Conservation (phyloP, 2,888 invertebrate species). For the Alcis repandata region DNA sequence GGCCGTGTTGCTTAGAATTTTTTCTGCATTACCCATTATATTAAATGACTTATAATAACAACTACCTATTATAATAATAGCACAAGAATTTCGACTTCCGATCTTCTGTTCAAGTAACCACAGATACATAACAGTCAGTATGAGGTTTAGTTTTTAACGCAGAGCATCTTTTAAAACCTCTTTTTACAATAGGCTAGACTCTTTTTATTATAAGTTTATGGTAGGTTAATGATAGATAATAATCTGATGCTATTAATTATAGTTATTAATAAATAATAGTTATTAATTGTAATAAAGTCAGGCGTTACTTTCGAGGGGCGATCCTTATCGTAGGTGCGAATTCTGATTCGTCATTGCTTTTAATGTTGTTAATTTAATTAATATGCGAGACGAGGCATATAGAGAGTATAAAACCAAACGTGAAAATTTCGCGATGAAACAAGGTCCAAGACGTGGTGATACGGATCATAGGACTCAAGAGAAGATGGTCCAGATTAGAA, state of each 20-base stretch:
- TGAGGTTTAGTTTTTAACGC: neutral
- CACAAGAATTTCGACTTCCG: constrained; percentile 8
- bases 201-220: constrained; percentile 23
- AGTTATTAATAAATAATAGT: constrained; percentile 43
- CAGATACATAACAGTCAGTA: neutral
- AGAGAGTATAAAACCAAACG: too few relatives aligned
- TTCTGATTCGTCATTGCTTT: constrained; percentile 44
- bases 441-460: too few relatives aligned
- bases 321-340: constrained; percentile 43
- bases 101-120: neutral
- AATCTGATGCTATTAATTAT: constrained; percentile 34
- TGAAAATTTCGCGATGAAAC: too few relatives aligned
- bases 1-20: too few relatives aligned
- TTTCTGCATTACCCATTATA: too few relatives aligned
- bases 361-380: constrained; percentile 36
- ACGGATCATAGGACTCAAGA: too few relatives aligned
- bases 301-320: constrained; percentile 39
- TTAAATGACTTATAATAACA: too few relatives aligned
- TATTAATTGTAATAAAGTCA: constrained; percentile 38
- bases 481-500: too few relatives aligned
- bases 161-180: constrained; percentile 7
- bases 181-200: constrained; percentile 7
- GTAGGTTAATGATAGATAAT: constrained; percentile 24
- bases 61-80: neutral
- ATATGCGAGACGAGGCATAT: too few relatives aligned